phyloP scores from a whole-genome alignment of 2,888 invertebrate genomes.

The Aelia acuminata region DNA sequence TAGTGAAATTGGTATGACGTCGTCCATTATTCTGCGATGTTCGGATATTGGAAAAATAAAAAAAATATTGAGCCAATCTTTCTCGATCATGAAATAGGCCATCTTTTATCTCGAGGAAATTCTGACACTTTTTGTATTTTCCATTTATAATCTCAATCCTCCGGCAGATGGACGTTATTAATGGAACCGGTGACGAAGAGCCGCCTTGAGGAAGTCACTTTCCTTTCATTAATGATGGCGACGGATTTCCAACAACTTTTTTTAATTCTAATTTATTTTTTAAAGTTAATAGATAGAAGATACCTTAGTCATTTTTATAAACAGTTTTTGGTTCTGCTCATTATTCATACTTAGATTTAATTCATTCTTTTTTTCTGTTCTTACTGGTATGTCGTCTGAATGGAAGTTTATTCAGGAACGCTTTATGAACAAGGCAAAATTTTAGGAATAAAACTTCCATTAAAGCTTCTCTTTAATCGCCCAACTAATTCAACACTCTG shows the following conservation, averaged over 20 bases:
- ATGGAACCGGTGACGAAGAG: background rate
- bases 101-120: constrained; percentile 12
- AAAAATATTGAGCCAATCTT: constrained; percentile 8
- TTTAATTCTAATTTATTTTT: background rate
- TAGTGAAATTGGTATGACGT: constrained; percentile 9
- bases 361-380: no score
- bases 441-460: no score
- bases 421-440: no score
- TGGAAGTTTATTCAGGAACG: no score
- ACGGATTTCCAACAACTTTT: background rate
- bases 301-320: no score
- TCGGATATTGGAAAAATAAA: constrained; percentile 15
- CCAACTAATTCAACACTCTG: no score
- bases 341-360: no score
- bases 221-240: background rate
- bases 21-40: constrained; percentile 16
- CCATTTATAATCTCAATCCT: constrained; percentile 38
- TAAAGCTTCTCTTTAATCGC: no score
- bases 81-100: constrained; percentile 6
- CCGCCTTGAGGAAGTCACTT: background rate
- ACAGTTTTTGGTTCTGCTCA: no score
- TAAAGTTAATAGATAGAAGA: background rate
- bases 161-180: constrained; percentile 12
- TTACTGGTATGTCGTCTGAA: no score
- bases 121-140: constrained; percentile 29